These are phyloP conservation scores for Novumbra hubbsi DNA, from an alignment of 2,797 vertebrate genomes.

Conservation along the genomic window DNA sequence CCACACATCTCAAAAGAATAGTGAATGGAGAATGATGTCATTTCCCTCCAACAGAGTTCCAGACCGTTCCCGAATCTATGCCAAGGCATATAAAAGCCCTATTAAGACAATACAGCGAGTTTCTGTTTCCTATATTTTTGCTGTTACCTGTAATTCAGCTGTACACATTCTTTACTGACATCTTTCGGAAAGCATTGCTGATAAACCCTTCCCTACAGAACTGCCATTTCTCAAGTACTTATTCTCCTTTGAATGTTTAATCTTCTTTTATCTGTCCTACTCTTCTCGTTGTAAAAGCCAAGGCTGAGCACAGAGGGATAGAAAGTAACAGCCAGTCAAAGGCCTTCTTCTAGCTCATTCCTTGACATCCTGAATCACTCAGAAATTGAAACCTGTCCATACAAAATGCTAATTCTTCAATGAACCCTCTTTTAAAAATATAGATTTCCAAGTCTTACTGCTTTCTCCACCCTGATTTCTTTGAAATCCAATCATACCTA, in stretches of 20 bases:
- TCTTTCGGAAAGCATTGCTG: not conserved
- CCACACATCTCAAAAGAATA: too few relatives aligned
- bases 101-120: too few relatives aligned
- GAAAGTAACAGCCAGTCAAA: not conserved
- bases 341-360: not conserved
- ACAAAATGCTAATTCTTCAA: not conserved
- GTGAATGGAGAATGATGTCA: too few relatives aligned
- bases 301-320: not conserved
- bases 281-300: not conserved
- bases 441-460: too few relatives aligned
- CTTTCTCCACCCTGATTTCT: too few relatives aligned
- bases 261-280: not conserved
- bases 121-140: too few relatives aligned
- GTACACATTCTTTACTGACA: not conserved
- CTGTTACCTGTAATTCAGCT: constrained; percentile 17
- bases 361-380: not conserved
- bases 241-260: constrained; percentile 2
- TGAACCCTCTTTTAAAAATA: not conserved
- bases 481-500: too few relatives aligned
- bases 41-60: too few relatives aligned
- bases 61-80: too few relatives aligned
- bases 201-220: not conserved
- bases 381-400: not conserved
- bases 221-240: not conserved
- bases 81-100: too few relatives aligned